phyloP scores from a whole-genome alignment of 2,797 vertebrate genomes.

The Notoglanidium macrostoma region DNA sequence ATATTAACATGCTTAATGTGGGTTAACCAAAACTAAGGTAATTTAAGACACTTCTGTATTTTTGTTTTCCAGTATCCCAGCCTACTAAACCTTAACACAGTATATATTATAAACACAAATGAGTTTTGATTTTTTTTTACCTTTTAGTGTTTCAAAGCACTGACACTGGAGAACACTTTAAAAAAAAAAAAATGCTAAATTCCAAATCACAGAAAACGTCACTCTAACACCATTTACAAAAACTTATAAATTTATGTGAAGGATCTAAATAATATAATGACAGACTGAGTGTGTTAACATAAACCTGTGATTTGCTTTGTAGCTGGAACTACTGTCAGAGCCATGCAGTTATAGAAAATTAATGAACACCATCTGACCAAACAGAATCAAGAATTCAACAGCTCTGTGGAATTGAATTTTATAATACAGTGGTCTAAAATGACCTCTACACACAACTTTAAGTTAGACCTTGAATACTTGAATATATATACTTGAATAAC shows the following conservation, averaged over 20 bases:
- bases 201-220: background rate
- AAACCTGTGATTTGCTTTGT: background rate
- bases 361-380: background rate
- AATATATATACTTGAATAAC: no score
- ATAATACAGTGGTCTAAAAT: background rate
- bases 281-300: background rate
- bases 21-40: background rate
- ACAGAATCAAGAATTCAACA: background rate
- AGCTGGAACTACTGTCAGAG: background rate
- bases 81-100: background rate
- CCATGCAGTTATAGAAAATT: background rate
- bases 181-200: background rate
- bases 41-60: background rate
- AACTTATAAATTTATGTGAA: background rate
- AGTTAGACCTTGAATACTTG: background rate
- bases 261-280: background rate
- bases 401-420: background rate
- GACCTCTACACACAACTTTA: background rate
- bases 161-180: background rate
- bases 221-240: background rate
- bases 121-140: background rate
- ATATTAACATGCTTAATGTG: background rate
- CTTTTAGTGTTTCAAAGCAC: background rate
- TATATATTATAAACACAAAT: background rate
- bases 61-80: background rate